These are phyloP conservation scores for Pocillopora damicornis DNA, from an alignment of 64 coral and sea anemone genomes.

Conservation along the genomic window DNA sequence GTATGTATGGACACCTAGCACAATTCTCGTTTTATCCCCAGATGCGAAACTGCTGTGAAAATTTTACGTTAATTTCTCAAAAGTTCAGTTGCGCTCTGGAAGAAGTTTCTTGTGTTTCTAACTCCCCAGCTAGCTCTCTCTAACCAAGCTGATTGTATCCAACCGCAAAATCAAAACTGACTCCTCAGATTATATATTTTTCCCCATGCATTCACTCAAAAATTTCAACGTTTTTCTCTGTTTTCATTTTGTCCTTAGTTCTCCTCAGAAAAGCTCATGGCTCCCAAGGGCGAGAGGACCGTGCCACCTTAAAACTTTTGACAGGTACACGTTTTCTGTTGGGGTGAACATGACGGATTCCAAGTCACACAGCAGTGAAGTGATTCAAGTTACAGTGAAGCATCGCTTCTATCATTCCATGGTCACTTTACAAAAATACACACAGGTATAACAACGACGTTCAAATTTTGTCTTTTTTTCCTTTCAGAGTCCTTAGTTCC, in stretches of 20 bases:
- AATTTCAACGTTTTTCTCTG: neutral
- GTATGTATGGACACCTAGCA: too few relatives aligned
- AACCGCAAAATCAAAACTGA: too few relatives aligned
- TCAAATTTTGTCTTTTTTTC: neutral
- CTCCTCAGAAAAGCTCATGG: constrained; percentile 1
- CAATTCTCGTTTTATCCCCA: too few relatives aligned
- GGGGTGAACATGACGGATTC: constrained; percentile 43
- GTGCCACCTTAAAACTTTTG: constrained; percentile 64
- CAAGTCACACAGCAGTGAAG: neutral
- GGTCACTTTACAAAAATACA: constrained; percentile 36
- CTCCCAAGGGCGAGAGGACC: constrained; percentile 42
- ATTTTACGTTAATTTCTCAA: too few relatives aligned
- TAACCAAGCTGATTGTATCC: too few relatives aligned
- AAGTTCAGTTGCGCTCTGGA: too few relatives aligned
- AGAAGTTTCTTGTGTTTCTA: too few relatives aligned
- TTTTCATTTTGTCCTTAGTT: neutral
- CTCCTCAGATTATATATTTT: too few relatives aligned
- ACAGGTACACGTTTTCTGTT: constrained; percentile 76
- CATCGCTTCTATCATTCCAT: constrained; percentile 63
- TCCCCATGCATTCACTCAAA: too few relatives aligned
- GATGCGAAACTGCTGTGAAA: too few relatives aligned
- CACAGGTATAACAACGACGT: neutral
- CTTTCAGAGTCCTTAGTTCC: too few relatives aligned
- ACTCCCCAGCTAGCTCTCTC: too few relatives aligned
- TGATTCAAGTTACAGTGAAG: constrained; percentile 35